Conservation (phyloP, 2,797 vertebrate species). For the Rallus crepitans region DNA sequence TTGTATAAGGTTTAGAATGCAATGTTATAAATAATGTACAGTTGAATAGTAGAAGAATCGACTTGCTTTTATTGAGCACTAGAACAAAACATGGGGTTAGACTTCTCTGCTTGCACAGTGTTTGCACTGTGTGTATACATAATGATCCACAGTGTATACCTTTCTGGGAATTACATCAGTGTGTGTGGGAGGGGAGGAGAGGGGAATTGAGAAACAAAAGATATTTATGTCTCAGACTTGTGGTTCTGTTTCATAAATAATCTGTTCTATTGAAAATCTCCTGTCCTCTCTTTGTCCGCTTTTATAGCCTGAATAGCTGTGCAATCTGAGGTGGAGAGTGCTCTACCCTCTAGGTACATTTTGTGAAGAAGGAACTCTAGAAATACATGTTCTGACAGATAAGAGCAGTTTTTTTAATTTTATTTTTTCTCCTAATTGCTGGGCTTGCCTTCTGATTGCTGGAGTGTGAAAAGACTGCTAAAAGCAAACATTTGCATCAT, state of each 20-base stretch:
- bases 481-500: not conserved
- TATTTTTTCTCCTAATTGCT: not conserved
- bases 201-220: constrained; percentile 6
- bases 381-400: constrained; percentile 25
- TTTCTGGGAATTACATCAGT: not conserved
- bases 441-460: constrained; percentile 42
- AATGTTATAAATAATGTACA: not conserved
- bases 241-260: constrained; percentile 17
- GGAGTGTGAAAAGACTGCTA: constrained; percentile 13
- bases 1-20: not conserved
- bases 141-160: not conserved
- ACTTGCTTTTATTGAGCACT: not conserved
- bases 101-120: not conserved
- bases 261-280: not conserved
- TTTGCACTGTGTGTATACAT: not conserved
- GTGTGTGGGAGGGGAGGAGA: not conserved
- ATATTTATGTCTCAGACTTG: not conserved
- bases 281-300: not conserved
- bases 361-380: constrained; percentile 27
- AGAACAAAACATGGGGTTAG: not conserved
- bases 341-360: constrained; percentile 2
- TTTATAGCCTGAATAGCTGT: constrained; percentile 18
- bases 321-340: constrained; percentile 27
- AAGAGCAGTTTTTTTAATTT: not conserved
- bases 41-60: not conserved